These are phyloP conservation scores for Hedychridium roseum DNA, from an alignment of 2,888 invertebrate genomes.

Conservation along the genomic window DNA sequence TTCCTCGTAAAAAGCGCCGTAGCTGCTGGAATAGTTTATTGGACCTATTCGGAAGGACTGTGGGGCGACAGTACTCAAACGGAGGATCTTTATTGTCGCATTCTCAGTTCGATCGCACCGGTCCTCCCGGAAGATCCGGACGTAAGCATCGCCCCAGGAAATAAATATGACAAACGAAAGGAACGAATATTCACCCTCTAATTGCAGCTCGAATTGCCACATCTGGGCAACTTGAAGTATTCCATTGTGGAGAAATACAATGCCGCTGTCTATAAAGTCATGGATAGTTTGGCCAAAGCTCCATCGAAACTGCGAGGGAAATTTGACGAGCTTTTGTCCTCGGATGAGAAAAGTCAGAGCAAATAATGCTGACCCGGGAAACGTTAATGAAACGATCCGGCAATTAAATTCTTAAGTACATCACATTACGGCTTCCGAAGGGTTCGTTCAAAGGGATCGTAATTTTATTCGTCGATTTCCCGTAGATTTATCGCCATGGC, in stretches of 20 bases:
- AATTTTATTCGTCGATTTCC: no score
- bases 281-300: slow-evolving; percentile 33
- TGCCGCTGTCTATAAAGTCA: slow-evolving; percentile 29
- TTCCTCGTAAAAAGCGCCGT: slow-evolving; percentile 58
- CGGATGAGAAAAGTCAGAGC: slow-evolving; percentile 21
- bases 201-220: slow-evolving; percentile 37
- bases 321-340: slow-evolving; percentile 24
- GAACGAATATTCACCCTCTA: no score
- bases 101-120: slow-evolving; percentile 32
- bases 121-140: slow-evolving; percentile 14
- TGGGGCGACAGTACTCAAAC: slow-evolving; percentile 63
- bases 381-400: no score
- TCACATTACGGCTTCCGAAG: no score
- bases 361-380: no score
- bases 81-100: slow-evolving; percentile 57
- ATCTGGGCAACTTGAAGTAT: slow-evolving; percentile 34
- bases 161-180: no score
- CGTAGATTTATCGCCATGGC: no score
- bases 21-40: slow-evolving; percentile 59
- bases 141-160: no score
- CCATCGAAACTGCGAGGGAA: slow-evolving; percentile 29
- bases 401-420: no score
- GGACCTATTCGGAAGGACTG: slow-evolving; percentile 62
- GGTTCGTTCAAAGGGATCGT: no score
- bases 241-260: slow-evolving; percentile 43